These are phyloP conservation scores for Pyrocoelia pectoralis DNA, from an alignment of 2,888 invertebrate genomes.

Conservation along the genomic window DNA sequence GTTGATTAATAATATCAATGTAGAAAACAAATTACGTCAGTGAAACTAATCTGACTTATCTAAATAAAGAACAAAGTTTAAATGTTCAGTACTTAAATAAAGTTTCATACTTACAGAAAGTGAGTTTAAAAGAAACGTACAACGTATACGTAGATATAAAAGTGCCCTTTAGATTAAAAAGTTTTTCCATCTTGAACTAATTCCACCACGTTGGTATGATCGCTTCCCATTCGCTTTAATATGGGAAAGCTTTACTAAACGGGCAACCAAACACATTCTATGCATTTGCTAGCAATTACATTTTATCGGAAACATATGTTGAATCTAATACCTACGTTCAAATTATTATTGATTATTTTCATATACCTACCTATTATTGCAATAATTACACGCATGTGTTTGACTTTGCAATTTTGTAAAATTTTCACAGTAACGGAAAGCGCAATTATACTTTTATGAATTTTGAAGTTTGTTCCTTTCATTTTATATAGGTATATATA, in stretches of 20 bases:
- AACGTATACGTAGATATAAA: constrained; percentile 28
- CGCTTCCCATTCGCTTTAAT: constrained; percentile 34
- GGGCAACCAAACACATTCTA: constrained; percentile 16
- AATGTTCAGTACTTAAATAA: constrained; percentile 20
- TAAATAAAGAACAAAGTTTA: constrained; percentile 9
- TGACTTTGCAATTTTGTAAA: neutral
- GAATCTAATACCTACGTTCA: neutral
- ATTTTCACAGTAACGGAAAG: neutral
- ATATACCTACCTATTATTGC: too few relatives aligned
- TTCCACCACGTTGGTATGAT: constrained; percentile 44
- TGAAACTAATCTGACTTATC: constrained; percentile 6
- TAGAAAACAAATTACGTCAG: neutral
- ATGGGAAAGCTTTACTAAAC: constrained; percentile 16
- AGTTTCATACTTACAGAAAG: constrained; percentile 26
- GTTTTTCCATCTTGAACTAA: constrained; percentile 51
- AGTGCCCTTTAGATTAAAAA: constrained; percentile 42
- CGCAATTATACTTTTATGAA: constrained; percentile 13
- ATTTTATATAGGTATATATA: constrained; percentile 26
- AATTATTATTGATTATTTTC: neutral
- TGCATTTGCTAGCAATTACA: constrained; percentile 7
- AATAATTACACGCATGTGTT: neutral
- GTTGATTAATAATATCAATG: neutral
- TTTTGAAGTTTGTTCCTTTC: constrained; percentile 17
- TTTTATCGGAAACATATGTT: constrained; percentile 14
- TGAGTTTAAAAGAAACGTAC: constrained; percentile 19